Percentiles rank a stretch among this genome's conserved stretches.
Evolutionary conservation across 1,140 invertebrate species (phyloP).

Genomic region (Galleria mellonella): DNA sequence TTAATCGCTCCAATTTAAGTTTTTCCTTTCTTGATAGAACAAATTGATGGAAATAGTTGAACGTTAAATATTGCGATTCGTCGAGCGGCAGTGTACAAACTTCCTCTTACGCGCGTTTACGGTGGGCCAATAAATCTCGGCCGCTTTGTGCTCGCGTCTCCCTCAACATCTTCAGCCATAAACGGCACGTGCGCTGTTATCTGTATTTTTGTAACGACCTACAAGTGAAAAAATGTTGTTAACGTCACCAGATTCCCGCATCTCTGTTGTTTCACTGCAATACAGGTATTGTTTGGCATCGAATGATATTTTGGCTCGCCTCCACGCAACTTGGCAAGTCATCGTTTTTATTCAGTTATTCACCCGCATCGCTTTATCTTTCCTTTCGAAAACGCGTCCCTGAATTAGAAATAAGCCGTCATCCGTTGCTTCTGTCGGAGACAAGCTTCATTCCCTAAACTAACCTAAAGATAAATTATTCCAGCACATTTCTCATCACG

Average conservation of each 20-base stretch:
- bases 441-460: constrained; percentile 54
- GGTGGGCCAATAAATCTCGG: constrained; percentile 52
- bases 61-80: constrained; percentile 59
- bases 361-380: constrained; percentile 51
- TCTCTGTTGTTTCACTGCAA: constrained; percentile 23
- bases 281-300: constrained; percentile 34
- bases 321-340: constrained; percentile 33
- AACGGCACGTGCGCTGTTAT: background rate
- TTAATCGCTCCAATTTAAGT: constrained; percentile 66
- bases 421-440: constrained; percentile 42
- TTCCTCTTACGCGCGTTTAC: constrained; percentile 47
- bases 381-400: constrained; percentile 51
- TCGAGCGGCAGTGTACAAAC: constrained; percentile 40
- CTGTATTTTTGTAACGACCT: constrained; percentile 49
- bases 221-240: constrained; percentile 49
- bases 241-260: constrained; percentile 29
- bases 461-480: constrained; percentile 68
- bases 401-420: constrained; percentile 63
- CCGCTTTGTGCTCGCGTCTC: constrained; percentile 44
- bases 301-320: constrained; percentile 22
- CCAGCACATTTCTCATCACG: constrained; percentile 65
- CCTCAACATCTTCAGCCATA: constrained; percentile 40
- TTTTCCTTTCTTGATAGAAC: constrained; percentile 52
- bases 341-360: constrained; percentile 63
- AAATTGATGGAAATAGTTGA: constrained; percentile 57